Conservation (phyloP, 2,113 vertebrate species). For the Chaetops frenatus region DNA sequence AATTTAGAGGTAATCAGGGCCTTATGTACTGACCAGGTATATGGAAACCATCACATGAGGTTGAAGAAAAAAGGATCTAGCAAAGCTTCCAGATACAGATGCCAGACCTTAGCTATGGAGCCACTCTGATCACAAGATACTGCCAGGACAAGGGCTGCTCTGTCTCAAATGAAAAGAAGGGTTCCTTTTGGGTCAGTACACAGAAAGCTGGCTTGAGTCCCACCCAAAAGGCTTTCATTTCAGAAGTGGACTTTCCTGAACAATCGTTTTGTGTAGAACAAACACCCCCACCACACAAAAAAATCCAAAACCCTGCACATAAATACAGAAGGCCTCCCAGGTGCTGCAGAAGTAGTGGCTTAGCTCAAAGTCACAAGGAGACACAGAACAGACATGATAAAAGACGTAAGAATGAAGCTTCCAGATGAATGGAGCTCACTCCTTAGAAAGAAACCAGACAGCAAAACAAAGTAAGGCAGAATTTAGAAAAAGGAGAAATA, state of each 20-base stretch:
- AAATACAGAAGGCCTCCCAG: neutral
- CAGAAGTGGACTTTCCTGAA: neutral
- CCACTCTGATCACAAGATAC: neutral
- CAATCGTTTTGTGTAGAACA: neutral
- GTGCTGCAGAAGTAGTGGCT: neutral
- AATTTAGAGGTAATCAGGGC: neutral
- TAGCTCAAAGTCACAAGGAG: neutral
- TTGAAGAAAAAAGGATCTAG: neutral
- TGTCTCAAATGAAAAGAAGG: neutral
- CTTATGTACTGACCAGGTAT: neutral
- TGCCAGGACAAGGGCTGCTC: neutral
- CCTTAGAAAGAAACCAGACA: neutral
- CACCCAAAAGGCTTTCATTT: neutral
- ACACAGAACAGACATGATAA: neutral
- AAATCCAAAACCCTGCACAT: neutral
- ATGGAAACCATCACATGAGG: neutral
- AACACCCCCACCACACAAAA: neutral
- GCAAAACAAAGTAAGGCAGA: neutral
- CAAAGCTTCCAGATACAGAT: neutral
- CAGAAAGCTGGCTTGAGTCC: neutral
- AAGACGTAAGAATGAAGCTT: neutral
- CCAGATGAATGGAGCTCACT: neutral
- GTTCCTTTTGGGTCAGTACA: neutral
- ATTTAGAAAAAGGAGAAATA: neutral
- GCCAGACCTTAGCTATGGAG: neutral